A percentile compares a stretch with the other conserved stretches of the same genome.
These are phyloP conservation scores for Nettapus auritus DNA, from an alignment of 2,113 vertebrate genomes.

Conservation along the genomic window DNA sequence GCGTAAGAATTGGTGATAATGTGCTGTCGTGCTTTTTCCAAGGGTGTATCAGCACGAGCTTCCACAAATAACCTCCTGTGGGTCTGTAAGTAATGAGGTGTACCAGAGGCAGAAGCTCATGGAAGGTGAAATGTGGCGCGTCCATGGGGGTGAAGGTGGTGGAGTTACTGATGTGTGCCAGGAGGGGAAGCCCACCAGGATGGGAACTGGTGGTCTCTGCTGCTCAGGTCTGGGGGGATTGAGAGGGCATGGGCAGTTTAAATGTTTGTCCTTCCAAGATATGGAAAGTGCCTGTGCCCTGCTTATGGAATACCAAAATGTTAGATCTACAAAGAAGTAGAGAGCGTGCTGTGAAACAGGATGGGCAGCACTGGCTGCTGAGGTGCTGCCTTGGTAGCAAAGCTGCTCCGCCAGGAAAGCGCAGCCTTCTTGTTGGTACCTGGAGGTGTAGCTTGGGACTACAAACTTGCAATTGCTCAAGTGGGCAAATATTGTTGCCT, in stretches of 20 bases:
- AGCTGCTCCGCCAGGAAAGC: neutral
- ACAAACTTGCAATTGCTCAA: accelerated
- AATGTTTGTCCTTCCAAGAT: neutral
- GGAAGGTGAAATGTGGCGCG: neutral
- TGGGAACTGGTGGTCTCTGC: neutral
- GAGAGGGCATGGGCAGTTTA: neutral
- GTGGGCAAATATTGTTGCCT: neutral
- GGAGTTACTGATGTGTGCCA: neutral
- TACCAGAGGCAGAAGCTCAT: neutral
- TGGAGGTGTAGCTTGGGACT: accelerated
- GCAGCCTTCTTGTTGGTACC: neutral
- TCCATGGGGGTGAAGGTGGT: neutral
- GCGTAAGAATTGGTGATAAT: neutral
- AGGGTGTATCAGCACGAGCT: neutral
- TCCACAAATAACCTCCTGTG: too few relatives aligned
- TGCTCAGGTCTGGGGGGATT: neutral
- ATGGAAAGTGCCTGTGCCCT: neutral
- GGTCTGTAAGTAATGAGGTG: neutral
- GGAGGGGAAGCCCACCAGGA: neutral
- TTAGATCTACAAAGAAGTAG: neutral
- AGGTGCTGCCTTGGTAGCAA: neutral
- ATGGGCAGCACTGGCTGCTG: too few relatives aligned
- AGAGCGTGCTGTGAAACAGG: neutral
- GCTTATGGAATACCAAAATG: neutral
- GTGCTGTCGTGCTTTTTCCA: neutral